Conservation (phyloP, 37 sponge, comb jelly and placozoan genomes). For the Tethya wilhelma region DNA sequence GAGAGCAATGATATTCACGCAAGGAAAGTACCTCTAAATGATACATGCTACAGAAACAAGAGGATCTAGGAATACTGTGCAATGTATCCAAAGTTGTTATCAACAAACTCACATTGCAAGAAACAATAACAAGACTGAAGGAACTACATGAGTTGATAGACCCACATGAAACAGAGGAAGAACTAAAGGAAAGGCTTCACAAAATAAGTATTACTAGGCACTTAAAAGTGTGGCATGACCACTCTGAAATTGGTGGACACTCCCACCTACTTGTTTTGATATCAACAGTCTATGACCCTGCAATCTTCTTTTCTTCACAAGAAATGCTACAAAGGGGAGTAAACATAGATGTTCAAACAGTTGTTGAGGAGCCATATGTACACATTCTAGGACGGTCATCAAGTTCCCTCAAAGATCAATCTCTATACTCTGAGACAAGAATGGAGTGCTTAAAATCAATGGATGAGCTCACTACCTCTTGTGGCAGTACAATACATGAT, state of each 20-base stretch:
- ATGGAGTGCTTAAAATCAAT: slow-evolving; percentile 2
- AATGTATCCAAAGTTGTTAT: slow-evolving; percentile 10
- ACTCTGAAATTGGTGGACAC: slow-evolving; percentile 12
- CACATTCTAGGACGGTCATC: slow-evolving; percentile 27
- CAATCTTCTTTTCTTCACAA: slow-evolving; percentile 7
- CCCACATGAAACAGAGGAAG: not conserved
- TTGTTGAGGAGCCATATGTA: slow-evolving; percentile 11
- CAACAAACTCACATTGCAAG: not conserved
- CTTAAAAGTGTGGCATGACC: too few relatives aligned
- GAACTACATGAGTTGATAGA: not conserved
- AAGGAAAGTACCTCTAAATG: slow-evolving; percentile 16
- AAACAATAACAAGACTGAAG: not conserved
- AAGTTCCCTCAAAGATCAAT: slow-evolving; percentile 16
- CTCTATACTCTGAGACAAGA: slow-evolving; percentile 2
- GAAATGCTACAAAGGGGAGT: slow-evolving; percentile 8
- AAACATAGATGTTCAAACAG: not conserved
- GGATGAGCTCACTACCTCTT: not conserved
- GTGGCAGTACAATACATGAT: slow-evolving; percentile 7
- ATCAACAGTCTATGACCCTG: slow-evolving; percentile 25
- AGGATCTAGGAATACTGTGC: slow-evolving; percentile 11
- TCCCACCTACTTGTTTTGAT: slow-evolving; percentile 6
- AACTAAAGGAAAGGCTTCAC: not conserved
- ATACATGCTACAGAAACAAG: slow-evolving; percentile 18
- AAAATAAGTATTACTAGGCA: slow-evolving; percentile 16
- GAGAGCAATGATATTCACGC: not conserved